phyloP scores from a whole-genome alignment of 2,113 vertebrate genomes.

The Oenanthe melanoleuca region DNA sequence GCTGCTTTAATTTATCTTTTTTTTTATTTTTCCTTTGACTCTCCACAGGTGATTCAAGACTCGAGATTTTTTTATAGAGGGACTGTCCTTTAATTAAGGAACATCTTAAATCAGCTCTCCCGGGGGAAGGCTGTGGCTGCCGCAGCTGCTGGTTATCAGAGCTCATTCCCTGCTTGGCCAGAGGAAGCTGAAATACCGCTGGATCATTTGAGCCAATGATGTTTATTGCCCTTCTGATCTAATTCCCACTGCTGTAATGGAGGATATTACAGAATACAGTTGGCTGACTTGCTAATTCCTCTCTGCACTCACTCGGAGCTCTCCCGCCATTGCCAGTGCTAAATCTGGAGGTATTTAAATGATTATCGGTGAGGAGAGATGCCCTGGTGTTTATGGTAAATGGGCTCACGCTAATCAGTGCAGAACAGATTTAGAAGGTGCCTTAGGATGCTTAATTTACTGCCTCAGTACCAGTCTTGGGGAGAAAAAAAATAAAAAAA shows the following conservation, averaged over 20 bases:
- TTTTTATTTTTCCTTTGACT: neutral
- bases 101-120: constrained; percentile 24
- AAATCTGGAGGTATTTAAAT: constrained; percentile 68
- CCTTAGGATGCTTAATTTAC: constrained; percentile 69
- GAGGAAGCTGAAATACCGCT: constrained; percentile 28
- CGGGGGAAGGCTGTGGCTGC: neutral
- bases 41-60: neutral
- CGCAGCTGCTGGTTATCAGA: constrained; percentile 46
- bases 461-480: constrained; percentile 20
- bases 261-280: constrained; percentile 54
- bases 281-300: constrained; percentile 56
- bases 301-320: constrained; percentile 27
- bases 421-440: constrained; percentile 72
- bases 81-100: constrained; percentile 60
- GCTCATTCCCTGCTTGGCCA: constrained; percentile 40
- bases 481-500: neutral
- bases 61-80: neutral
- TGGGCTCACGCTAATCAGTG: constrained; percentile 65
- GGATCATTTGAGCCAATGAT: constrained; percentile 57
- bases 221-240: constrained; percentile 64
- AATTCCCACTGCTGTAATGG: constrained; percentile 59
- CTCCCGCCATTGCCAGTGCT: constrained; percentile 28
- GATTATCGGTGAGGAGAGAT: constrained; percentile 50
- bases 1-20: neutral
- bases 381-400: constrained; percentile 59